Conservation (phyloP, 2,113 vertebrate genomes). For the Channa maculata region DNA sequence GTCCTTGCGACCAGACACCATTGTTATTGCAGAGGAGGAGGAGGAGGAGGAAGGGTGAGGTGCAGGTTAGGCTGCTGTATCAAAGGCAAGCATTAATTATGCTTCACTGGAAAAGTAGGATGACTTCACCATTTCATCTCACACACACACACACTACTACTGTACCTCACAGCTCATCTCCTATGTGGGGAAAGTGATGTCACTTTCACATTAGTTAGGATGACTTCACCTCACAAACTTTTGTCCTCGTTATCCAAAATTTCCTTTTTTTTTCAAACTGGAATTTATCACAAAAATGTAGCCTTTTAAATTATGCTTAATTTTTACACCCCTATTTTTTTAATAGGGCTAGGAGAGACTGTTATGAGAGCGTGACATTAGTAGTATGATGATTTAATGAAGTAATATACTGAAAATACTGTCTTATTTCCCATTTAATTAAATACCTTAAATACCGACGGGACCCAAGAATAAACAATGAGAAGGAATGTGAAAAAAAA, state of each 20-base stretch:
- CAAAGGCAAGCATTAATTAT: constrained; percentile 60
- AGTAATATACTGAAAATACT: too few relatives aligned
- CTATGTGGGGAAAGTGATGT: constrained; percentile 40
- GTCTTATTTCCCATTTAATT: too few relatives aligned
- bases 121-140: constrained; percentile 68
- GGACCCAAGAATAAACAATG: too few relatives aligned
- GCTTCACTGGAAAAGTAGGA: constrained; percentile 61
- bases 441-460: too few relatives aligned
- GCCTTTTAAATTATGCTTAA: too few relatives aligned
- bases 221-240: constrained; percentile 48
- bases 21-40: constrained; percentile 38
- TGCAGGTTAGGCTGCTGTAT: constrained; percentile 30
- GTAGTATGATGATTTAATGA: too few relatives aligned
- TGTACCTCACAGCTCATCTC: neutral
- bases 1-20: constrained; percentile 45
- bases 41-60: neutral
- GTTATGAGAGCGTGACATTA: too few relatives aligned
- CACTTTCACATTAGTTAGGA: constrained; percentile 38
- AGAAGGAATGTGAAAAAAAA: too few relatives aligned
- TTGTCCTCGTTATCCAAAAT: neutral
- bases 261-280: neutral
- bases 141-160: neutral
- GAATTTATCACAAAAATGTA: too few relatives aligned
- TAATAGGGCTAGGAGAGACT: too few relatives aligned
- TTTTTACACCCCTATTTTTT: too few relatives aligned